Conservation (phyloP, 2,797 vertebrate genomes). For the Peromyscus eremicus region DNA sequence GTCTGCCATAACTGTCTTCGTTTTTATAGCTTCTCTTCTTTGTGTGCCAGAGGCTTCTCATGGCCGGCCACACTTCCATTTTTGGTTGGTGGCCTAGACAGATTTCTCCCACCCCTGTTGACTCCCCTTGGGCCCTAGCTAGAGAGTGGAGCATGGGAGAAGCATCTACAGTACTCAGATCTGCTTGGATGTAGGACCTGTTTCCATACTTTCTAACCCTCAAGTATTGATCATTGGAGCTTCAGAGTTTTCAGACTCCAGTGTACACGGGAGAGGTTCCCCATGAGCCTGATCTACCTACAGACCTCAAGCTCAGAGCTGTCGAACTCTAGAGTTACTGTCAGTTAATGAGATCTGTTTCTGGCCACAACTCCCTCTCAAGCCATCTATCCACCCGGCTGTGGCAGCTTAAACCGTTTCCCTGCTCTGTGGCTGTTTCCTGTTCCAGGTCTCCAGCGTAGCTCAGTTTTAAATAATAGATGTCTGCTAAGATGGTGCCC, state of each 20-base stretch:
- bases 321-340: neutral
- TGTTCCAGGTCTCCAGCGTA: neutral
- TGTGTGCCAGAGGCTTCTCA: neutral
- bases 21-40: neutral
- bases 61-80: neutral
- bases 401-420: neutral
- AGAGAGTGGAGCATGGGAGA: neutral
- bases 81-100: neutral
- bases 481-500: neutral
- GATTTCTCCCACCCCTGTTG: neutral
- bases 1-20: neutral
- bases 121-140: neutral
- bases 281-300: neutral
- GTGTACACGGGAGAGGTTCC: neutral
- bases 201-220: neutral
- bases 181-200: neutral
- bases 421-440: neutral
- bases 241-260: too few relatives aligned
- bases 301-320: neutral
- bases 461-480: slow-evolving; percentile 2
- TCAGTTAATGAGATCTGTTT: neutral
- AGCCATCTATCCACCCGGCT: too few relatives aligned
- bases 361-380: neutral
- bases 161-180: neutral
- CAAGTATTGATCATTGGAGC: neutral